These are phyloP conservation scores for Apteryx mantelli DNA, from an alignment of 2,113 vertebrate species.

Conservation along the genomic window DNA sequence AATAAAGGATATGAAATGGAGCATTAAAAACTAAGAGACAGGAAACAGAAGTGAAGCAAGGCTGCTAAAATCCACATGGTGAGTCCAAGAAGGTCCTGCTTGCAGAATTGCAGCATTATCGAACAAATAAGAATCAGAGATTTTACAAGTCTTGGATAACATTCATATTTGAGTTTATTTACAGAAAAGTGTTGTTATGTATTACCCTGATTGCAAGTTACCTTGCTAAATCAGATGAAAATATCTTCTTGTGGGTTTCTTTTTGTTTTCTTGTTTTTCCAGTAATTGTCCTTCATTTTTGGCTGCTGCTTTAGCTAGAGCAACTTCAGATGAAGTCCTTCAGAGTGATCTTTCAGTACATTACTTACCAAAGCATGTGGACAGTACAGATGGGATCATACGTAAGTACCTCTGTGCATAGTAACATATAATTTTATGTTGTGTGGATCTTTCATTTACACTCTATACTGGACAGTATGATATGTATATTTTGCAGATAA, in stretches of 20 bases:
- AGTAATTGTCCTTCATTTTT: slow-evolving; percentile 97
- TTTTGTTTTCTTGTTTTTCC: not conserved
- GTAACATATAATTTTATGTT: not conserved
- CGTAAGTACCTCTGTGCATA: slow-evolving; percentile 79
- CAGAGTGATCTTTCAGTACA: slow-evolving; percentile 91
- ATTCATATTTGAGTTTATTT: not conserved
- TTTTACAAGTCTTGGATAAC: not conserved
- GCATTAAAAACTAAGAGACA: not conserved
- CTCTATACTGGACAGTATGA: not conserved
- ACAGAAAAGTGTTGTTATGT: not conserved
- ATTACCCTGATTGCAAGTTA: not conserved
- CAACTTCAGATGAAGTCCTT: slow-evolving; percentile 90
- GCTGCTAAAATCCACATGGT: not conserved
- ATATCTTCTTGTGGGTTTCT: not conserved
- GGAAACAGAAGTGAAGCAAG: not conserved
- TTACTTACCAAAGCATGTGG: slow-evolving; percentile 84
- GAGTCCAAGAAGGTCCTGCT: not conserved
- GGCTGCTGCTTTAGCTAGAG: slow-evolving; percentile 93
- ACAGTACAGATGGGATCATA: slow-evolving; percentile 87
- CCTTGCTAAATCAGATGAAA: slow-evolving; percentile 31
- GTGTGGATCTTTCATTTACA: not conserved
- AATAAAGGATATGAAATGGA: not conserved
- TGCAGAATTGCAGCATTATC: not conserved
- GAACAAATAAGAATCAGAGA: not conserved
- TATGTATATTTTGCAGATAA: not conserved